phyloP scores from a whole-genome alignment of 2,113 vertebrate species.

The Ceuthmochares aereus region DNA sequence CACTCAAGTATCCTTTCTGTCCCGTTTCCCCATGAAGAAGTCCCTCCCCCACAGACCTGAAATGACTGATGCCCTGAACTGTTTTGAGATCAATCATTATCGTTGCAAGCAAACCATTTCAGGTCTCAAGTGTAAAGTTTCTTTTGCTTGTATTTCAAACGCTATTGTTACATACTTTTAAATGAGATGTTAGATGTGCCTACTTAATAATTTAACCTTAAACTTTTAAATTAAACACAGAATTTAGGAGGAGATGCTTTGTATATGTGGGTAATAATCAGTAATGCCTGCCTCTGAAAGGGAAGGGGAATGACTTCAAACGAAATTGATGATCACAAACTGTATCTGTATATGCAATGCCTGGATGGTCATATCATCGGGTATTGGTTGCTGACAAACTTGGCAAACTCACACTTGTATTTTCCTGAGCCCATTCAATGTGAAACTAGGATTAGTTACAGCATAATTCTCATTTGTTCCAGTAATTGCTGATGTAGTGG shows the following conservation, averaged over 20 bases:
- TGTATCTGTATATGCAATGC: background rate
- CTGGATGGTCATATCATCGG: background rate
- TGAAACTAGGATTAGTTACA: background rate
- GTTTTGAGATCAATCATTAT: background rate
- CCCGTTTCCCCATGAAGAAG: background rate
- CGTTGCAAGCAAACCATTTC: background rate
- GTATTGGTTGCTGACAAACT: background rate
- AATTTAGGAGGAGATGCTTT: background rate
- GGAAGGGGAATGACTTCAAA: background rate
- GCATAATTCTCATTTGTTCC: background rate
- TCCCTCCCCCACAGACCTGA: background rate
- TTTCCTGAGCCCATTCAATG: background rate
- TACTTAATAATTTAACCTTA: background rate
- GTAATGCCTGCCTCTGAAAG: background rate
- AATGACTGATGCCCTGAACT: background rate
- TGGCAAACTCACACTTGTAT: background rate
- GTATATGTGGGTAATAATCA: background rate
- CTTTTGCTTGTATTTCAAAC: background rate
- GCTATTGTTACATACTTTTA: background rate
- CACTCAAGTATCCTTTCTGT: background rate
- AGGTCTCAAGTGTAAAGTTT: background rate
- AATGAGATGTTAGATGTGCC: accelerated
- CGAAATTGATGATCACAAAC: background rate
- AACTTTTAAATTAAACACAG: background rate
- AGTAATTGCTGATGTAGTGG: constrained; percentile 13